Conservation (phyloP, 2,113 vertebrate genomes). For the Mastomys coucha region DNA sequence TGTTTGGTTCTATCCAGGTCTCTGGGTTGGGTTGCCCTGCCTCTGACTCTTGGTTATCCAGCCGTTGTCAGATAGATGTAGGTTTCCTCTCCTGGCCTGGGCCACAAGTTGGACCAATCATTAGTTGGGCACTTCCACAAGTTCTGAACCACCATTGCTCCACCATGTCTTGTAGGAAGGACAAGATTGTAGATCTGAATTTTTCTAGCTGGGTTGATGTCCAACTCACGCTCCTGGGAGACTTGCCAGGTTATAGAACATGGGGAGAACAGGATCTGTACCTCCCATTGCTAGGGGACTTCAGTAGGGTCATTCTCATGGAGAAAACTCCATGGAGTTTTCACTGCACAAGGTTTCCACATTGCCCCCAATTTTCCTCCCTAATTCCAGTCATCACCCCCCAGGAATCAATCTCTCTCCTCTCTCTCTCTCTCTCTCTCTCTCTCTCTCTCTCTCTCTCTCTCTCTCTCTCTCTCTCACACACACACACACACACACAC, state of each 20-base stretch:
- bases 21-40: background rate
- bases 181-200: background rate
- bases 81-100: background rate
- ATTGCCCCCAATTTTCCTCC: background rate
- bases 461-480: too few species aligned
- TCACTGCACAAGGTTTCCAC: background rate
- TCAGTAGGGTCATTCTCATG: background rate
- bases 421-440: too few species aligned
- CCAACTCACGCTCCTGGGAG: background rate
- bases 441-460: too few species aligned
- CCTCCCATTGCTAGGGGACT: background rate
- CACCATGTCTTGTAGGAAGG: background rate
- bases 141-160: background rate
- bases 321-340: background rate
- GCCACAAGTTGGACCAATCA: background rate
- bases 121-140: background rate
- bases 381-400: background rate
- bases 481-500: too few species aligned
- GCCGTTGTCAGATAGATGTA: background rate
- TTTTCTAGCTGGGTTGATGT: background rate
- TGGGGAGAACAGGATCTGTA: background rate
- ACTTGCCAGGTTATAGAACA: background rate
- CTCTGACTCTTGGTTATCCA: background rate
- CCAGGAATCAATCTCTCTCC: background rate
- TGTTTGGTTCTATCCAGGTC: background rate